phyloP scores from a whole-genome alignment of 2,797 vertebrate genomes.

The Atherinosoma microstoma region DNA sequence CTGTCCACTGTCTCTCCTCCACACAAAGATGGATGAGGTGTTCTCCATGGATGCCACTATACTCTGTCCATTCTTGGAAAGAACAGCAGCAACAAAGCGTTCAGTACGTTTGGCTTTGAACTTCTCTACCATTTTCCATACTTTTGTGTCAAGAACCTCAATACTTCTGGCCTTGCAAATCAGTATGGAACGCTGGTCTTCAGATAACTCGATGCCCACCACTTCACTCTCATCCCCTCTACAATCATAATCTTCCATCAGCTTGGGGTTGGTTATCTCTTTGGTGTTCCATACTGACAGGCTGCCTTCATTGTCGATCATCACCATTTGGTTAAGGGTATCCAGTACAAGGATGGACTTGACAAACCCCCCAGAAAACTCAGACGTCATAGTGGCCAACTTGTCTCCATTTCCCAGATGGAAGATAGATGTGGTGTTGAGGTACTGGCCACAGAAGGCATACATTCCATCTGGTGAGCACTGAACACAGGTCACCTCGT shows the following conservation, averaged over 20 bases:
- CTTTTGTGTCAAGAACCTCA: conserved; percentile 92
- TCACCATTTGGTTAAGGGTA: conserved; percentile 95
- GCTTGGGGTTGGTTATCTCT: conserved; percentile 91
- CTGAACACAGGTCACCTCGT: conserved; percentile 97
- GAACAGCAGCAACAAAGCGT: conserved; percentile 93
- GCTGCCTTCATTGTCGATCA: conserved; percentile 97
- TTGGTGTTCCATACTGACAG: conserved; percentile 98
- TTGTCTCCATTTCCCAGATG: conserved; percentile 97
- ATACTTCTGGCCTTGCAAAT: conserved; percentile 97
- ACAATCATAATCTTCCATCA: conserved; percentile 98
- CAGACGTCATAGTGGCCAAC: conserved; percentile 93
- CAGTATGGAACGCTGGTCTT: conserved; percentile 97
- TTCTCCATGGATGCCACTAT: conserved; percentile 99
- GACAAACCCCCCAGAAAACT: conserved; percentile 97
- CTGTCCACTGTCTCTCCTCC: conserved; percentile 96
- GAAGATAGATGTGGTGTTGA: conserved; percentile 96
- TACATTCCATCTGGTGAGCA: conserved; percentile 96
- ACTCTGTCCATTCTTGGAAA: conserved; percentile 96
- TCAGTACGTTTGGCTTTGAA: conserved; percentile 97
- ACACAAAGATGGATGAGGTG: conserved; percentile 98
- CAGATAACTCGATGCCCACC: conserved; percentile 94
- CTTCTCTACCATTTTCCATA: conserved; percentile 98
- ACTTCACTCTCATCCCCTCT: conserved; percentile 95
- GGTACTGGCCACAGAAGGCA: conserved; percentile 97
- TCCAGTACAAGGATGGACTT: conserved; percentile 96